These are phyloP conservation scores for Nycticryphes semicollaris DNA, from an alignment of 2,113 vertebrate genomes.

Conservation along the genomic window DNA sequence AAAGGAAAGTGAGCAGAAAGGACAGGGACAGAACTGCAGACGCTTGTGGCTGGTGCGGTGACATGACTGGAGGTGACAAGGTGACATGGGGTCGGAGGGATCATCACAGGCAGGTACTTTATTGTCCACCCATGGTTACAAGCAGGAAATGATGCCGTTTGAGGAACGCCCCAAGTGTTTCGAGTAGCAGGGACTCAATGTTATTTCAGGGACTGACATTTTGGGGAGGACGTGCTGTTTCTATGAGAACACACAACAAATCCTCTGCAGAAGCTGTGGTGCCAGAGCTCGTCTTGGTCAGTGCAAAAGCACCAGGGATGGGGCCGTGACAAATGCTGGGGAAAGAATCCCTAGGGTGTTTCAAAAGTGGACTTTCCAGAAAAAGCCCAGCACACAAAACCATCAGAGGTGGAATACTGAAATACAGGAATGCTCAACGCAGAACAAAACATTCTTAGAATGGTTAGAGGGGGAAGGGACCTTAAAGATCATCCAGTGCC, in stretches of 20 bases:
- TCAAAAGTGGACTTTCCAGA: accelerated
- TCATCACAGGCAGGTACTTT: not conserved
- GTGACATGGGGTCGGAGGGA: accelerated
- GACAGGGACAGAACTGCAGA: accelerated
- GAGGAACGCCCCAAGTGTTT: accelerated
- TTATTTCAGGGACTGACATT: not conserved
- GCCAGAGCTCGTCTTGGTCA: not conserved
- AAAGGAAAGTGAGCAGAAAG: not conserved
- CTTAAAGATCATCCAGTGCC: no score
- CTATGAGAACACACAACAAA: not conserved
- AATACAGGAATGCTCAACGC: accelerated
- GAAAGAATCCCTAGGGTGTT: accelerated
- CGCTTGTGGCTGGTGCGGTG: accelerated
- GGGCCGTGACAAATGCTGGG: accelerated
- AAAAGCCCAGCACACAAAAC: not conserved
- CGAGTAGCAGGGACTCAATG: accelerated
- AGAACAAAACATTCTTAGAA: not conserved
- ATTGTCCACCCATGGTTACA: no score
- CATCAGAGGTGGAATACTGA: accelerated
- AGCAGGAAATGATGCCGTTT: not conserved
- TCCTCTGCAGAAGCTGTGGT: accelerated
- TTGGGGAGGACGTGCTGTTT: not conserved
- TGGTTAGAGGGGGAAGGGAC: no score
- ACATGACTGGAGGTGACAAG: not conserved
- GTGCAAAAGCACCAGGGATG: accelerated